These are phyloP conservation scores for Aethes cnicana DNA, from an alignment of 2,888 invertebrate genomes.

Conservation along the genomic window DNA sequence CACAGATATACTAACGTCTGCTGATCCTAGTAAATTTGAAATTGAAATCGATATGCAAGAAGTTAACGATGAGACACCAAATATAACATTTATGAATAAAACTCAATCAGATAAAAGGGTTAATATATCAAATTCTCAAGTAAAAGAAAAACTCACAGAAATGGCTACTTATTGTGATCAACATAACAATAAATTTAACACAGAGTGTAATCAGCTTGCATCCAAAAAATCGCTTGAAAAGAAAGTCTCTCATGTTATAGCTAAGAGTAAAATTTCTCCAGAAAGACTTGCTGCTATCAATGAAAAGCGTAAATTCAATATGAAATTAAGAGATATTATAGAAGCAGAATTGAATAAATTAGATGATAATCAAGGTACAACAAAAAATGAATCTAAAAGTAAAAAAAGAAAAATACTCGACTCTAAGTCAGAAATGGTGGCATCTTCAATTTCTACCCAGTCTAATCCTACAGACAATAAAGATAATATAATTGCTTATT, in stretches of 20 bases:
- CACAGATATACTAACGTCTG: not conserved
- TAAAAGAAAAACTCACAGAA: too few relatives aligned
- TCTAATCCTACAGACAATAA: constrained; percentile 40
- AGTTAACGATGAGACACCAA: too few relatives aligned
- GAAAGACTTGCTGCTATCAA: constrained; percentile 65
- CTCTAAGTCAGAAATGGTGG: constrained; percentile 26
- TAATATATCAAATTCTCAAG: too few relatives aligned
- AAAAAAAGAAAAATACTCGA: constrained; percentile 28
- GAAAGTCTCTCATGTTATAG: constrained; percentile 2
- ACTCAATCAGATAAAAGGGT: too few relatives aligned
- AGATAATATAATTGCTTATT: constrained; percentile 52
- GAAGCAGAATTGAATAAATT: constrained; percentile 59
- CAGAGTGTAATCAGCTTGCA: not conserved
- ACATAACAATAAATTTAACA: too few relatives aligned
- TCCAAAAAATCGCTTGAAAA: not conserved
- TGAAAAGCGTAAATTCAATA: constrained; percentile 70
- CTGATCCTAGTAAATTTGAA: constrained; percentile 6
- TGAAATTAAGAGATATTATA: constrained; percentile 66
- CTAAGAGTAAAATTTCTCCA: constrained; percentile 54
- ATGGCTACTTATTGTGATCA: too few relatives aligned
- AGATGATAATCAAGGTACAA: constrained; percentile 43
- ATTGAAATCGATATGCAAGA: not conserved
- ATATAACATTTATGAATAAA: too few relatives aligned
- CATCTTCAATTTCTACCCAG: constrained; percentile 37
- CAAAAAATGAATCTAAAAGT: constrained; percentile 31